phyloP scores from a whole-genome alignment of 2,113 vertebrate species.

The Seriola quinqueradiata region DNA sequence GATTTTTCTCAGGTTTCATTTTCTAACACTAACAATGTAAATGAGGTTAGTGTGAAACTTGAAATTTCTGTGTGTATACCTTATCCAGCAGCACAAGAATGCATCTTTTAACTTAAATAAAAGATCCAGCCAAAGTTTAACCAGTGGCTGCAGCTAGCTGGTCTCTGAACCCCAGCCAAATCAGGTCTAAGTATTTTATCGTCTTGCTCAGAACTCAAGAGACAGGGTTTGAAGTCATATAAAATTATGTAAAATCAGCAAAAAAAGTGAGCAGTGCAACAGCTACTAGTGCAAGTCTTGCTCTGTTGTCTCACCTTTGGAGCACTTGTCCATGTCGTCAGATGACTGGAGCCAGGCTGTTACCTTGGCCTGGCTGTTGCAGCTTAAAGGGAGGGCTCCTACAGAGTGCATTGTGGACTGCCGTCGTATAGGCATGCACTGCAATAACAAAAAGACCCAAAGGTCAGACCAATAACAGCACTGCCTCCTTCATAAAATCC shows the following conservation, averaged over 20 bases:
- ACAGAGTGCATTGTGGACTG: slow-evolving; percentile 88
- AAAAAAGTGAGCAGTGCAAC: too few species aligned
- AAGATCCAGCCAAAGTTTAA: not conserved
- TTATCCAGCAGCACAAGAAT: not conserved
- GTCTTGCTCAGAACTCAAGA: not conserved
- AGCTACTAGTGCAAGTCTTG: not conserved
- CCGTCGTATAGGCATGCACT: slow-evolving; percentile 88
- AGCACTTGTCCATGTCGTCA: slow-evolving; percentile 96
- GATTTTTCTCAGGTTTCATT: not conserved
- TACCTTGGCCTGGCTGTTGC: slow-evolving; percentile 90
- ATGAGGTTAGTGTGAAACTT: not conserved
- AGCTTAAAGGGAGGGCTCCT: slow-evolving; percentile 85
- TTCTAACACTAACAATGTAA: not conserved
- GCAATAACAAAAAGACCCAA: slow-evolving; percentile 56
- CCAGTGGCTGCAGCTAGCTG: not conserved
- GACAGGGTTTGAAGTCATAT: not conserved
- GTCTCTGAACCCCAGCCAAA: not conserved
- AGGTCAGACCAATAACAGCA: slow-evolving; percentile 52
- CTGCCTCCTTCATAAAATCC: not conserved
- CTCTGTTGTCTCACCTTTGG: slow-evolving; percentile 87
- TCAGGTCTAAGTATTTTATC: not conserved
- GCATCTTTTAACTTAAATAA: not conserved
- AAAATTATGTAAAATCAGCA: not conserved
- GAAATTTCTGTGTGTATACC: not conserved
- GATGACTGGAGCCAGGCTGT: slow-evolving; percentile 94